Evolutionary conservation across 2,797 vertebrate species (phyloP).

Genomic region (Mormyrops boulengeri): DNA sequence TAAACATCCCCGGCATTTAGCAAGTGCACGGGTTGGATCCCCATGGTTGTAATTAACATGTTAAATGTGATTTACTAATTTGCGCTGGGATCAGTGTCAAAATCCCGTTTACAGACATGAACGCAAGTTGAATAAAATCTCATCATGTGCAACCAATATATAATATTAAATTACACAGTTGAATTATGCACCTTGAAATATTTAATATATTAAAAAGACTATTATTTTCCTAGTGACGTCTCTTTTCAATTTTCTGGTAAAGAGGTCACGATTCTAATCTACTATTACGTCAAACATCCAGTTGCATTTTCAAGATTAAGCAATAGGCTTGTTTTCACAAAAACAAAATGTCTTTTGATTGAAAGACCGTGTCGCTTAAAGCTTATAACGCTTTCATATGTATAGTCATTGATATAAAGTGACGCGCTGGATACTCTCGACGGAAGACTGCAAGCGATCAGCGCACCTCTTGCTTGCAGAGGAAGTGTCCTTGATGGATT

Average conservation of each 20-base stretch:
- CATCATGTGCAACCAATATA: background rate
- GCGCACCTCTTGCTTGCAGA: background rate
- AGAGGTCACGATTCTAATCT: background rate
- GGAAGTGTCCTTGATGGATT: background rate
- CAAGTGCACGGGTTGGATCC: background rate
- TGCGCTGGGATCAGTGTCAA: slow-evolving; percentile 7
- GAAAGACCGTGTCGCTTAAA: background rate
- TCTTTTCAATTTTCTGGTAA: background rate
- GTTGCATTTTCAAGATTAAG: background rate
- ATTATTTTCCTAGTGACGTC: background rate
- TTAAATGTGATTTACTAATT: background rate
- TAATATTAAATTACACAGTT: background rate
- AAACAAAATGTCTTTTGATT: background rate
- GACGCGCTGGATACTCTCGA: background rate
- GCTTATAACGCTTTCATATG: background rate
- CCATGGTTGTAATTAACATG: slow-evolving; percentile 10
- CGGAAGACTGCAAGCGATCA: background rate
- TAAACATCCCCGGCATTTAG: background rate
- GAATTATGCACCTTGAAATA: background rate
- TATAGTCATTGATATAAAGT: background rate
- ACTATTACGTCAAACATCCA: background rate
- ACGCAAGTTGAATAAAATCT: background rate
- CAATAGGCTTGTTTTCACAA: background rate
- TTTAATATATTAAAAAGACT: background rate
- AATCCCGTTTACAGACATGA: background rate